Evolutionary conservation across 2,797 vertebrate genomes (phyloP).

Genomic region (Anguilla marmorata): DNA sequence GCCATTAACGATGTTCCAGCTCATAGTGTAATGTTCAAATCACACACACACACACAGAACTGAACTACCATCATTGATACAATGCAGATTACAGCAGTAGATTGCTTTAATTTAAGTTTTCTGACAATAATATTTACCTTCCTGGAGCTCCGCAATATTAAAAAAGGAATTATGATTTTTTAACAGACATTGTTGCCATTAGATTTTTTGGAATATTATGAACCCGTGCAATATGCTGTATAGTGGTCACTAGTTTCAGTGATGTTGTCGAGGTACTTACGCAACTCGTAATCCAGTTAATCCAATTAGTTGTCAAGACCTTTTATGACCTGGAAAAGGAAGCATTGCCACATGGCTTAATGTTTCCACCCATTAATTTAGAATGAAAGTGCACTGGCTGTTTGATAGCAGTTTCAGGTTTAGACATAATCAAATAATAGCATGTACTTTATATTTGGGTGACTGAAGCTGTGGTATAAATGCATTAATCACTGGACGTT

Average conservation of each 20-base stretch:
- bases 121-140: neutral
- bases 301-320: neutral
- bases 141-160: neutral
- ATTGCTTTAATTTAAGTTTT: neutral
- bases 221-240: neutral
- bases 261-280: neutral
- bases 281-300: constrained; percentile 25
- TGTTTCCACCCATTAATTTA: neutral
- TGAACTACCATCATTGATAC: neutral
- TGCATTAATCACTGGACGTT: neutral
- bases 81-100: neutral
- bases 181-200: neutral
- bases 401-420: neutral
- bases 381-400: neutral
- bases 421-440: neutral
- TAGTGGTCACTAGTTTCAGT: neutral
- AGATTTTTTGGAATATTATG: neutral
- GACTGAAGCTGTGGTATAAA: neutral
- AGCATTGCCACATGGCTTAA: neutral
- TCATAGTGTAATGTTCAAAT: neutral
- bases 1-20: neutral
- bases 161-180: neutral
- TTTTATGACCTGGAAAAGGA: constrained; percentile 2
- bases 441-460: too few relatives aligned
- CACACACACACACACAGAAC: neutral